A percentile compares a stretch with the other conserved stretches of the same genome.
Conservation (phyloP, 2,888 invertebrate species). For the Ernsta delagoae region DNA sequence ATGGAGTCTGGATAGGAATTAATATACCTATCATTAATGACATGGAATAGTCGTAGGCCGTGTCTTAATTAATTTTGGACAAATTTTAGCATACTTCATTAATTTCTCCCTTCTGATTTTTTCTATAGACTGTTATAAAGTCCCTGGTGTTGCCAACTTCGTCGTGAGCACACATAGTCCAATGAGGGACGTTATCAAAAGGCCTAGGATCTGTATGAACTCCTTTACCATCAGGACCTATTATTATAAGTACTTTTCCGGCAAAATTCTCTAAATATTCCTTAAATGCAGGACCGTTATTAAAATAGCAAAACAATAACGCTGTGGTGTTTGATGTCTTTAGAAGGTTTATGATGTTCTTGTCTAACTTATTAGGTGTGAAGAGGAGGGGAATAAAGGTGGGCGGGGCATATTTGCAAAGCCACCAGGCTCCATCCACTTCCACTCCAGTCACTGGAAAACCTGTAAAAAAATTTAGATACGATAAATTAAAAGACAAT, state of each 20-base stretch:
- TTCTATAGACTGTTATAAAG: conserved; percentile 86
- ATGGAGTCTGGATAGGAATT: too few species aligned
- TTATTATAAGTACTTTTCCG: conserved; percentile 88
- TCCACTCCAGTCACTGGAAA: conserved; percentile 88
- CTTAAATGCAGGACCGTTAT: conserved; percentile 88
- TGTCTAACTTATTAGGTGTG: conserved; percentile 67
- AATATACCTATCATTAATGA: too few species aligned
- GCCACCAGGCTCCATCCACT: conserved; percentile 93
- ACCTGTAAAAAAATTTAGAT: conserved; percentile 75
- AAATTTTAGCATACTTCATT: conserved; percentile 1
- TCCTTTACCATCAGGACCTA: conserved; percentile 88
- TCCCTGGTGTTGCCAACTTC: conserved; percentile 87
- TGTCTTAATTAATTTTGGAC: too few species aligned
- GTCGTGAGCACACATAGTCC: conserved; percentile 83
- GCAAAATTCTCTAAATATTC: conserved; percentile 87
- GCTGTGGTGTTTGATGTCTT: conserved; percentile 76
- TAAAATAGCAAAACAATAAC: conserved; percentile 93
- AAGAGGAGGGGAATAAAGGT: conserved; percentile 88
- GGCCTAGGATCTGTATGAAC: conserved; percentile 90
- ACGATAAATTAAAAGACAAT: too few species aligned
- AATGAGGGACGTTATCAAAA: conserved; percentile 83
- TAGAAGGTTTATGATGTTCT: conserved; percentile 66
- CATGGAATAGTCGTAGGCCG: too few species aligned
- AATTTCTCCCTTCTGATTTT: conserved; percentile 19
- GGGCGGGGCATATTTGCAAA: conserved; percentile 89